phyloP scores from a whole-genome alignment of 2,888 invertebrate species.

The Microctonus hyperodae region DNA sequence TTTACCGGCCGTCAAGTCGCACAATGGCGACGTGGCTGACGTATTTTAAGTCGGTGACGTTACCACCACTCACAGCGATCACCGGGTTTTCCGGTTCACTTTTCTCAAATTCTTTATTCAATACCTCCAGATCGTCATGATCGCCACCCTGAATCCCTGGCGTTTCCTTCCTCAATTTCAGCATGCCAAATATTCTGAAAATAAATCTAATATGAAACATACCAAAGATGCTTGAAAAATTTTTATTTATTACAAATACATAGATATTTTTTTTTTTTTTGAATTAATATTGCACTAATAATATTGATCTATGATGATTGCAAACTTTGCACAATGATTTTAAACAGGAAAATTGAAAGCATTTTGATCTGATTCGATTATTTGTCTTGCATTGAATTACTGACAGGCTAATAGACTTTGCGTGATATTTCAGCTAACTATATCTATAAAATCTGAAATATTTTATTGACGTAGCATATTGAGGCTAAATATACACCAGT shows the following conservation, averaged over 20 bases:
- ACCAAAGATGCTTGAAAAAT: slow-evolving; percentile 1
- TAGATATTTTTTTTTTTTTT: too few species aligned
- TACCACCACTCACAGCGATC: slow-evolving; percentile 19
- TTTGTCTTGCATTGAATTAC: neutral
- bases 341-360: too few species aligned
- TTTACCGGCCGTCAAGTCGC: slow-evolving; percentile 59
- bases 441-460: too few species aligned
- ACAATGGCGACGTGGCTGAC: slow-evolving; percentile 48
- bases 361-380: neutral
- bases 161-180: slow-evolving; percentile 46
- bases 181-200: slow-evolving; percentile 55
- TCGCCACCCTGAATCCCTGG: slow-evolving; percentile 43
- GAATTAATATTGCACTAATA: too few species aligned
- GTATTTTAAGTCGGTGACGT: slow-evolving; percentile 32
- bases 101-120: neutral
- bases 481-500: too few species aligned
- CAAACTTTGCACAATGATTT: too few species aligned
- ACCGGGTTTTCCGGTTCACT: slow-evolving; percentile 11
- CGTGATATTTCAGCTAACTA: too few species aligned
- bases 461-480: too few species aligned
- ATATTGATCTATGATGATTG: neutral
- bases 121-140: slow-evolving; percentile 31
- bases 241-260: neutral
- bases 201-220: slow-evolving; percentile 13
- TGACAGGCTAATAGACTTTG: slow-evolving; percentile 33